Evolutionary conservation across 2,797 vertebrate genomes (phyloP), one percentile per base, ranked within the genome.

Genomic region (Lithobates sylvaticus): DNA sequence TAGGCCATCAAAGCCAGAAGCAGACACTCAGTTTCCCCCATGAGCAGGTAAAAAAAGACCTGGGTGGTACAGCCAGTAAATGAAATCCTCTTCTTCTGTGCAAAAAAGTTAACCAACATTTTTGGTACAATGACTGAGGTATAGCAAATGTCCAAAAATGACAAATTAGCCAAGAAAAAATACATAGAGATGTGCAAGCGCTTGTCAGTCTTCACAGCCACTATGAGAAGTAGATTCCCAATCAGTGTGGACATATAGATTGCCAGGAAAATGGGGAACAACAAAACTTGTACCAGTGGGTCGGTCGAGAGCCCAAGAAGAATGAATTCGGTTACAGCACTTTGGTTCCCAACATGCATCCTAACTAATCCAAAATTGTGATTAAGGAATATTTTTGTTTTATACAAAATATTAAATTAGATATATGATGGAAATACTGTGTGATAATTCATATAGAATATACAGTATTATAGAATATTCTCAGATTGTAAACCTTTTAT

Each of bases 1-100:
- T 71, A 77, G 23, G 83, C 83, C 83, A 84, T 84, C 8, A 84
- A 69, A 39, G 83, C 83, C 75, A 84, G 36, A 36, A 84, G n/a
- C 15, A 61, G 36, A 6, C 83, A 84, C 13, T 84, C 75, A 3
- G 68, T 81, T 13, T 83, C 58, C 15, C 61, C 81, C 72, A 83
- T 7, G 3, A 76, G 34, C 21, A 83, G 42, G 39, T 47, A 83
- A 16, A 76, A 76, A 50, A 65, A 83, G 10, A 83, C 72, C 39
- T 83, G 72, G 42, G 67, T 23, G 4, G 27, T 21, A 67, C 81
- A 83, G 18, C 71, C 71, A 2, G 1, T 21, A 5, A 61, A 82
- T 10, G 69, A 73, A 73, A 82, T 82, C 23, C 13, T 68, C 39
- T 65, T 78, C 64, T 7, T 68, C 21, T 7, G 13, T 16, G 23